Conservation (phyloP, 2,888 invertebrate genomes). For the Drosophila testacea region DNA sequence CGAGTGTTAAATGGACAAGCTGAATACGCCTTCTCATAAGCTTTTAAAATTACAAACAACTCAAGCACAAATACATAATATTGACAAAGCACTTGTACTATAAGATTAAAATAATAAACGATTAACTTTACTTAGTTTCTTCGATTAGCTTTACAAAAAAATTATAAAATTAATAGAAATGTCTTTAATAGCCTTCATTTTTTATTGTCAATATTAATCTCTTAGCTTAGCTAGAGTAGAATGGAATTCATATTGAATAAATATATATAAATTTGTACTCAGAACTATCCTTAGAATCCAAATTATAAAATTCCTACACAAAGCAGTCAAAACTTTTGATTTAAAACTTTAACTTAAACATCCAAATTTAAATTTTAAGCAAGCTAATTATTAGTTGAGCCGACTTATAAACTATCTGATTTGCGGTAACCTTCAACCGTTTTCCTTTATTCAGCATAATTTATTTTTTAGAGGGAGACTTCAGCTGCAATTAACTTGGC, state of each 20-base stretch:
- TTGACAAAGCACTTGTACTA: background rate
- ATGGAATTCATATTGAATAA: too few species aligned
- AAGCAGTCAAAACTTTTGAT: background rate
- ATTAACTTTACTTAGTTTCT: background rate
- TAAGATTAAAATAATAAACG: background rate
- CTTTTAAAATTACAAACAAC: slow-evolving; percentile 15
- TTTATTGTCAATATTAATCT: too few species aligned
- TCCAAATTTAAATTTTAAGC: background rate
- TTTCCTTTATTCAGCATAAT: background rate
- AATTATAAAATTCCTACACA: background rate
- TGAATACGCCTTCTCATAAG: slow-evolving; percentile 6
- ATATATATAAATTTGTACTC: background rate
- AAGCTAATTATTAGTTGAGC: background rate
- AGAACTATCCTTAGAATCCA: background rate
- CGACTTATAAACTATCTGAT: background rate
- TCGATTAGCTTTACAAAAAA: background rate
- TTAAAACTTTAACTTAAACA: background rate
- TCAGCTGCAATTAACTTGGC: background rate
- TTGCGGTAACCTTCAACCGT: background rate
- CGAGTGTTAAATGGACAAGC: slow-evolving; percentile 27
- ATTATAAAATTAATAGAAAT: too few species aligned
- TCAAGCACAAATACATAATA: background rate
- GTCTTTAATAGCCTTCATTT: too few species aligned
- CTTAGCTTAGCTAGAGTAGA: too few species aligned
- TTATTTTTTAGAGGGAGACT: background rate